A percentile compares a stretch with the other conserved stretches of the same genome.
These are phyloP conservation scores for Chrysolina americana DNA, from an alignment of 2,888 invertebrate species.

Conservation along the genomic window DNA sequence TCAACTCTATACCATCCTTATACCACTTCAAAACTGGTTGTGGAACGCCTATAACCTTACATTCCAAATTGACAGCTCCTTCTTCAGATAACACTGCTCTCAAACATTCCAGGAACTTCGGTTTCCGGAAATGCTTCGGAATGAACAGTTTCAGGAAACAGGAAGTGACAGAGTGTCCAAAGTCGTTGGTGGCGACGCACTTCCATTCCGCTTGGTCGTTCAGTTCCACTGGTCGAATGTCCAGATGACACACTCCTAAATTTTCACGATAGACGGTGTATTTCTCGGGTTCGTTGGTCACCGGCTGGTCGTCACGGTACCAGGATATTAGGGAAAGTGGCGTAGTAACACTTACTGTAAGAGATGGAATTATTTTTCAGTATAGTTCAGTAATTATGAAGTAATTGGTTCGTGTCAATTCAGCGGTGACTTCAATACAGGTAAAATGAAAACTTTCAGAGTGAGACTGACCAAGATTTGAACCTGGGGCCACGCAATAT, in stretches of 20 bases:
- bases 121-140: conserved; percentile 91
- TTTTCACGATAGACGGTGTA: conserved; percentile 80
- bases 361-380: conserved; percentile 3
- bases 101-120: conserved; percentile 87
- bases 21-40: conserved; percentile 94
- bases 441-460: too few relatives aligned
- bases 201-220: conserved; percentile 94
- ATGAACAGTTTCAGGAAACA: conserved; percentile 88
- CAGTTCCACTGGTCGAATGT: conserved; percentile 83
- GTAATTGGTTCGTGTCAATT: too few relatives aligned
- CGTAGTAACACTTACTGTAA: conserved; percentile 79
- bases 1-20: conserved; percentile 90
- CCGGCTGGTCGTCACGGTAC: conserved; percentile 89
- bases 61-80: conserved; percentile 90
- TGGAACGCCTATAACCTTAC: conserved; percentile 93
- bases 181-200: conserved; percentile 90
- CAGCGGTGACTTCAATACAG: too few relatives aligned
- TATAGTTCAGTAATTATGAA: too few relatives aligned
- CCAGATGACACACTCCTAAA: conserved; percentile 80
- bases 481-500: too few relatives aligned
- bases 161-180: conserved; percentile 90
- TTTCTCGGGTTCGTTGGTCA: conserved; percentile 78
- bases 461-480: too few relatives aligned
- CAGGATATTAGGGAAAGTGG: conserved; percentile 88
- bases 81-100: conserved; percentile 89